phyloP scores from a whole-genome alignment of 2,888 invertebrate species.

The Amiota mariae region DNA sequence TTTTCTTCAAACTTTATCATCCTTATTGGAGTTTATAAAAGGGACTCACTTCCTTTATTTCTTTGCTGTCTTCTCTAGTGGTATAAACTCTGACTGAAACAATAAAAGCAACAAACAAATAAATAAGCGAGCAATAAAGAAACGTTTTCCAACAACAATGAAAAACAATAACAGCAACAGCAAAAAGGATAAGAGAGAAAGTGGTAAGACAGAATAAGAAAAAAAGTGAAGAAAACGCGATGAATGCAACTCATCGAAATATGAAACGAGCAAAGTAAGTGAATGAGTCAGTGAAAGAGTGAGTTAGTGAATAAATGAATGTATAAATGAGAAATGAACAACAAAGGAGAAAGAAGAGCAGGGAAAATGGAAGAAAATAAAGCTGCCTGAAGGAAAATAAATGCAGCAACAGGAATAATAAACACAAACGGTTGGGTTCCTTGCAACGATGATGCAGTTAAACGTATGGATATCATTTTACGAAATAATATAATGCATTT shows the following conservation, averaged over 20 bases:
- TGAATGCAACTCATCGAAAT: constrained; percentile 18
- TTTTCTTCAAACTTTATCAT: no score
- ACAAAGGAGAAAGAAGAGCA: background rate
- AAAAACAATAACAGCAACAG: background rate
- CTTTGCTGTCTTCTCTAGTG: no score
- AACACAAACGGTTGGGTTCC: background rate
- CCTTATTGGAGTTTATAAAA: no score
- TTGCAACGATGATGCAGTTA: background rate
- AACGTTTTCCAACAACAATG: background rate
- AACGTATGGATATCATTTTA: constrained; percentile 20
- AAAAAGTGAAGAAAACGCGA: background rate
- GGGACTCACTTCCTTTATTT: background rate
- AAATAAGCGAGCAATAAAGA: constrained; percentile 9
- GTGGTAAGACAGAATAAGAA: background rate
- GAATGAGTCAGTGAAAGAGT: no score
- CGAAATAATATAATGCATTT: constrained; percentile 18
- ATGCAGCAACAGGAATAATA: constrained; percentile 17
- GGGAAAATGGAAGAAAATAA: background rate
- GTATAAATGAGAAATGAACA: no score
- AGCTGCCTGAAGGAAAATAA: constrained; percentile 3
- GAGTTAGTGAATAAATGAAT: no score
- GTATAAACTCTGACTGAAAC: no score
- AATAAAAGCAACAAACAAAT: constrained; percentile 2
- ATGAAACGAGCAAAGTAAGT: background rate
- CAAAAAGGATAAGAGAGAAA: background rate